Evolutionary conservation across 2,888 invertebrate species (phyloP), one percentile per base, ranked within the genome.

Genomic region (Bruchidius siliquastri): DNA sequence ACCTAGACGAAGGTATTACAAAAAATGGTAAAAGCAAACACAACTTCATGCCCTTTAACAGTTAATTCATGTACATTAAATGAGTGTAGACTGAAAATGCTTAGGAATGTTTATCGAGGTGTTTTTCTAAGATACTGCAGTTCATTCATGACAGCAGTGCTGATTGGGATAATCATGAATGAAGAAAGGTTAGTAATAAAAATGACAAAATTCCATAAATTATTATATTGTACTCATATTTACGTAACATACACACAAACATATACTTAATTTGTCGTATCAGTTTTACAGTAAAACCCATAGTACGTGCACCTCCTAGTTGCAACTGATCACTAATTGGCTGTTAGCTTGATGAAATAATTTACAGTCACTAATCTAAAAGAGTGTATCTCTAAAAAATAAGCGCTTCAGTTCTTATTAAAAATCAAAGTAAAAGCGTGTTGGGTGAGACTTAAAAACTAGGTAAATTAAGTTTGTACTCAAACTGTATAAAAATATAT

Each of bases 301-400:
- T 69, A 70, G 66, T 72, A 74, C 69, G 72, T 66, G 73, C 76
- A 74, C 71, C 70, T 70, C 67, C 68, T 49, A 72, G 30, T 26
- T 73, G 74, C 72, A 69, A 74, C 69, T 73, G 73, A 74, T 75
- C 71, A 72, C 72, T 71, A 76, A 68, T 30, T 73, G 74, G 71
- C 72, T 75, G 76, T 77, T 76, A 79, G 76, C 77, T 74, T 76
- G 74, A 72, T 75, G 70, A 76, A 73, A 78, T 79, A 79, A 79
- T 78, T 78, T 76, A 76, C 77, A 79, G 79, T 79, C 78, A 76
- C 76, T 76, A 75, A 73, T 77, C 75, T 76, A 74, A 77, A 76
- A 76, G 70, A 74, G 75, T 72, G 71, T 67, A 20, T 67, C 68
- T 21, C 71, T 73, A 74, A 67, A 69, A 75, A 22, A 76, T 78